Base-by-base conservation (phyloP, 2,113 vertebrate species). In the Catharus fuscescens region DNA sequence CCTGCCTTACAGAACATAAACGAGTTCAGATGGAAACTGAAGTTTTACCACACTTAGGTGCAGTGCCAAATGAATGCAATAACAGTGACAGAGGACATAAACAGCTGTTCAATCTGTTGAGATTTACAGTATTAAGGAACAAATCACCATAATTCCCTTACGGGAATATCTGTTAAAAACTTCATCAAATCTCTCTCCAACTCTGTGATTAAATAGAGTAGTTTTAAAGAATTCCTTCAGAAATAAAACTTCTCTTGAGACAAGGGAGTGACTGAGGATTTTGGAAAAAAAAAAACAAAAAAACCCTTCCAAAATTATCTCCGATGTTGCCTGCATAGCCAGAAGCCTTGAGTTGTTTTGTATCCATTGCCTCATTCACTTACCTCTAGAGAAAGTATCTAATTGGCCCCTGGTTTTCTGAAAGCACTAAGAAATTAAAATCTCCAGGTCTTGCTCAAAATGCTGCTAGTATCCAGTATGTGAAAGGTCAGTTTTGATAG, bases 241-340 rank as follows among this genome's bases (percentile, higher is more conserved):
- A 86, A 92, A 88, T 8, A 50, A 86, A 93, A 54, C n/a, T 84
- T 79, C 36, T 93, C n/a, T 59, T 67, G 26, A 92, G 44, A 88
- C 21, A 72, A 52, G 19, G 13, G 14, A 78, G 88, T 32, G 21
- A 67, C 44, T 36, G 14, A 70, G 18, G 29, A 86, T 77, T 89
- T 93, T 56, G 56, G 26, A 14, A 7, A 15, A 48, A 54, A 54
- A 47, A 44, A 12, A 1, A 1, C 5, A 12, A n/a, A 47, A 48
- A 34, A 29, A 1, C 1, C 19, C 7, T 34, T 26, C 14, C 32
- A 26, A 93, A 73, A 88, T 53, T 1, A 91, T 57, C 31, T 81
- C 13, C 71, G 54, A 92, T n/a, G 26, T 61, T 86, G 57, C 28
- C 47, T 1, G 3, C 60, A 66, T 66, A 80, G 34, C 25, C n/a